phyloP scores from a whole-genome alignment of 2,888 invertebrate genomes.

The Epinotia nisella region DNA sequence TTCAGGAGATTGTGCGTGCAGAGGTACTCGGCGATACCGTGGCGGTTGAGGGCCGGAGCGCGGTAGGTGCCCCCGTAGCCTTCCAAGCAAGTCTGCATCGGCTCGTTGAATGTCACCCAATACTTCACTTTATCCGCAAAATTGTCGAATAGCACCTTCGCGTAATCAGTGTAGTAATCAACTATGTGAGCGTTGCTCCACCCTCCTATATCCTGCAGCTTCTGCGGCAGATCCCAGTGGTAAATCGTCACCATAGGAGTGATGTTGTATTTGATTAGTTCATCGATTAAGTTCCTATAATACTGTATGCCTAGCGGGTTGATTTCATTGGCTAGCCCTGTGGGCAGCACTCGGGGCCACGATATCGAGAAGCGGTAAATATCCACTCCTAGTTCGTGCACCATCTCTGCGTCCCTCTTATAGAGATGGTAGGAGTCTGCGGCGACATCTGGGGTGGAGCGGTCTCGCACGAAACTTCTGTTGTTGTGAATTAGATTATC shows the following conservation, averaged over 20 bases:
- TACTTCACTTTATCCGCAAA: constrained; percentile 87
- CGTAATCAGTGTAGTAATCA: constrained; percentile 87
- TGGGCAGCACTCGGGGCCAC: constrained; percentile 91
- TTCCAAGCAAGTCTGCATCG: constrained; percentile 83
- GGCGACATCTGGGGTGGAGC: constrained; percentile 87
- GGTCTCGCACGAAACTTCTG: constrained; percentile 81
- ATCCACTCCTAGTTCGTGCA: constrained; percentile 86
- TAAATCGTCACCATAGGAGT: constrained; percentile 89
- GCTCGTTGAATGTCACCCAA: constrained; percentile 93
- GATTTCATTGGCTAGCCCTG: constrained; percentile 86
- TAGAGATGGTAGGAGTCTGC: constrained; percentile 89
- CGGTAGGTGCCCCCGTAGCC: constrained; percentile 85
- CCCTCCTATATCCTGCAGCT: constrained; percentile 87
- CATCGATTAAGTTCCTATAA: constrained; percentile 90
- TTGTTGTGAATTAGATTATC: constrained; percentile 82
- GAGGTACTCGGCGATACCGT: constrained; percentile 87
- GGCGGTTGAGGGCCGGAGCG: constrained; percentile 85
- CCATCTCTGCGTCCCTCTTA: constrained; percentile 86
- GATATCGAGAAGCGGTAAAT: constrained; percentile 90
- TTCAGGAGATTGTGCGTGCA: constrained; percentile 89
- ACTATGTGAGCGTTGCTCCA: constrained; percentile 88
- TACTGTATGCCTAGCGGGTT: constrained; percentile 90
- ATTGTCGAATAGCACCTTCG: constrained; percentile 85
- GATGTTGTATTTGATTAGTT: constrained; percentile 87
- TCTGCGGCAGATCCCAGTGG: constrained; percentile 89